Evolutionary conservation across 1,140 invertebrate genomes (phyloP).

Genomic region (Marisa cornuarietis): DNA sequence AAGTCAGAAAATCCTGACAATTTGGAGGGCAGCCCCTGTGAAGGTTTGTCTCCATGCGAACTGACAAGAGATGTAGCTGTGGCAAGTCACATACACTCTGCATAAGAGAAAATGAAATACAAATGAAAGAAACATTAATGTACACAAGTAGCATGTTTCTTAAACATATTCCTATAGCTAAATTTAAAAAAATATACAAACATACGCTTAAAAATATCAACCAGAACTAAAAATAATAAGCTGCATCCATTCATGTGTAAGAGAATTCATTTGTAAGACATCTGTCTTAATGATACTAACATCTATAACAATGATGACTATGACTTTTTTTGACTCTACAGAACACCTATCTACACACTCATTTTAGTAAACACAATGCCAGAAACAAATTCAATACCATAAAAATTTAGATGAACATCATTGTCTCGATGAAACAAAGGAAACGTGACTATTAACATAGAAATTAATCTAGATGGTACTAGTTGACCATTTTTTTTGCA

Average conservation of each 20-base stretch:
- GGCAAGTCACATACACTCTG: constrained; percentile 65
- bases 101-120: constrained; percentile 3
- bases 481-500: too few relatives aligned
- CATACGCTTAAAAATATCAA: background rate
- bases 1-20: constrained; percentile 68
- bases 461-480: too few relatives aligned
- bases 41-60: constrained; percentile 63
- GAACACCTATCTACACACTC: too few relatives aligned
- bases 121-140: background rate
- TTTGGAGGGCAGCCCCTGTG: constrained; percentile 68
- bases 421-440: too few relatives aligned
- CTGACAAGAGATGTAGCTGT: constrained; percentile 67
- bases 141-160: background rate
- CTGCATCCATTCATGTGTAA: too few relatives aligned
- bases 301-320: too few relatives aligned
- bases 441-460: too few relatives aligned
- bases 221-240: too few relatives aligned
- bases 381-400: too few relatives aligned
- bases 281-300: background rate
- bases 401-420: too few relatives aligned
- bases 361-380: too few relatives aligned
- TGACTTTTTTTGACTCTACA: too few relatives aligned
- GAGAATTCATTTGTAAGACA: background rate
- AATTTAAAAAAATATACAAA: background rate
- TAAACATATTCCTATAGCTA: background rate